These are phyloP conservation scores for Hephaestus fuliginosus DNA, from an alignment of 2,797 vertebrate species.

Conservation along the genomic window DNA sequence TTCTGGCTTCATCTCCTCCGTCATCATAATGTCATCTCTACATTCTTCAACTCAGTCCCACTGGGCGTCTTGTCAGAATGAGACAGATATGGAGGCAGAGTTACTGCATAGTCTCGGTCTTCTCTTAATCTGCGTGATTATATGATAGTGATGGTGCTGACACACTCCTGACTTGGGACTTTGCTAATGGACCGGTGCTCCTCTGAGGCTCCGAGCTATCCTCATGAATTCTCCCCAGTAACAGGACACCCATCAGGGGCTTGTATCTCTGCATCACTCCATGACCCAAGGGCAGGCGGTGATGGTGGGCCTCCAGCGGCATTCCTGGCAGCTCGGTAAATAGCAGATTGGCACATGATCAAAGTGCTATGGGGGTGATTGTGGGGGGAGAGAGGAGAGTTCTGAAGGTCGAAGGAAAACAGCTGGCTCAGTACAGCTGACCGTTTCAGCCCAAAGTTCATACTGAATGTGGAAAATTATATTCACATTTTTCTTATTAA, in stretches of 20 bases:
- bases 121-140: constrained; percentile 21
- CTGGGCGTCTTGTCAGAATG: constrained; percentile 36
- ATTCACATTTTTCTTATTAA: neutral
- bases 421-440: constrained; percentile 51
- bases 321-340: constrained; percentile 62
- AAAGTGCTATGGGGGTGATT: constrained; percentile 42
- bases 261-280: constrained; percentile 30
- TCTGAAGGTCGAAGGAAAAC: constrained; percentile 71
- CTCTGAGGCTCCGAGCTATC: constrained; percentile 37
- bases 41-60: constrained; percentile 35
- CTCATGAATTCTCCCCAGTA: constrained; percentile 42
- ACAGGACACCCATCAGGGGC: constrained; percentile 58
- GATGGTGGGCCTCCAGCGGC: constrained; percentile 47
- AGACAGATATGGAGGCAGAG: constrained; percentile 18
- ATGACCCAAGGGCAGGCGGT: constrained; percentile 51
- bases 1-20: constrained; percentile 31
- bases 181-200: constrained; percentile 62
- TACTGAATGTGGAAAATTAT: neutral
- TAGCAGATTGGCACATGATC: constrained; percentile 59
- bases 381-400: constrained; percentile 5
- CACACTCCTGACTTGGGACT: constrained; percentile 24
- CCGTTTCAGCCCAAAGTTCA: neutral
- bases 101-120: neutral
- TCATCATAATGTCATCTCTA: constrained; percentile 49
- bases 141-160: constrained; percentile 17